These are phyloP conservation scores for Mugil cephalus DNA, from an alignment of 2,113 vertebrate genomes.

Conservation along the genomic window DNA sequence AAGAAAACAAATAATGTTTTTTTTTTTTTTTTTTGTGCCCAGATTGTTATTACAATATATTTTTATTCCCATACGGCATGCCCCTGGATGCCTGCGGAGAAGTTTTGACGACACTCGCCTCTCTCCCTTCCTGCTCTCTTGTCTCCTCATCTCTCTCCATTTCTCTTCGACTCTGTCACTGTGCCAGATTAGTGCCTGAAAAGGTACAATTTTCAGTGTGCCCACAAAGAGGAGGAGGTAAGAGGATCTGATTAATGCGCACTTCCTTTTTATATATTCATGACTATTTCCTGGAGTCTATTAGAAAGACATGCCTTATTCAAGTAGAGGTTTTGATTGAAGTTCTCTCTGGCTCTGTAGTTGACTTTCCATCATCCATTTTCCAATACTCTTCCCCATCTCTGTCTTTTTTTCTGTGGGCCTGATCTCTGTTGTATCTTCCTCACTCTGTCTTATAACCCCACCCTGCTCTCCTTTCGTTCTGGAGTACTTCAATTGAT, in stretches of 20 bases:
- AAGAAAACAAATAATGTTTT: background rate
- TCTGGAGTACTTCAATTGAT: conserved; percentile 49
- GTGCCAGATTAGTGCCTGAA: conserved; percentile 57
- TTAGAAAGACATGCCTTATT: conserved; percentile 82
- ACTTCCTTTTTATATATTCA: conserved; percentile 77
- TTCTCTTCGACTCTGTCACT: conserved; percentile 27
- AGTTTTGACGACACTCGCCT: background rate
- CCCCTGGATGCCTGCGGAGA: background rate
- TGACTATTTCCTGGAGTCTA: conserved; percentile 77
- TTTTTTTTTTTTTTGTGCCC: background rate
- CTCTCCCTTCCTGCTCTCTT: background rate
- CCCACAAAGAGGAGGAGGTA: conserved; percentile 51
- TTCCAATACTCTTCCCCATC: conserved; percentile 6
- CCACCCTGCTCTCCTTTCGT: conserved; percentile 27
- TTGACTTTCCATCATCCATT: conserved; percentile 59
- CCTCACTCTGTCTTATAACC: conserved; percentile 39
- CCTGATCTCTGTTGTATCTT: conserved; percentile 44
- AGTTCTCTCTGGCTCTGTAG: conserved; percentile 51
- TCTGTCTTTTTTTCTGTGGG: conserved; percentile 5
- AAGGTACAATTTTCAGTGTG: conserved; percentile 50
- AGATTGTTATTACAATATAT: conserved; percentile 25
- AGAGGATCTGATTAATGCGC: conserved; percentile 76
- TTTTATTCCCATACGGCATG: conserved; percentile 3
- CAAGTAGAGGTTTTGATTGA: conserved; percentile 76
- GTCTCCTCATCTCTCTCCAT: conserved; percentile 1